Evolutionary conservation across 2,888 invertebrate genomes (phyloP), one percentile per base, ranked within the genome.

Genomic region (Hoplodrina ambigua): DNA sequence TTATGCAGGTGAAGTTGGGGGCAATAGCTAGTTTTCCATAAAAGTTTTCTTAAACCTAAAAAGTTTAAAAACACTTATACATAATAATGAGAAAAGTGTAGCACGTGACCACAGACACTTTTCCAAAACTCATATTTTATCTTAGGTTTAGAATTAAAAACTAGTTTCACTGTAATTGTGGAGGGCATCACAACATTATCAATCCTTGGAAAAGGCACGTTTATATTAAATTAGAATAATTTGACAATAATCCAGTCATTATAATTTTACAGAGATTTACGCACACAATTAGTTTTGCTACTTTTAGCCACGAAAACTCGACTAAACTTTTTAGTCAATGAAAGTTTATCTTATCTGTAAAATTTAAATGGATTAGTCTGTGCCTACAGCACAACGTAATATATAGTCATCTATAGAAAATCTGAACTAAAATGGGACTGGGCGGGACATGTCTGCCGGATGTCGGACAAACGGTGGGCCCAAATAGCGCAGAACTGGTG

Each of bases 121-220:
- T 44, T 41, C 8, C n/a, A n/a, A 61, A 78, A 58, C 20, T 72
- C 17, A 59, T 58, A 56, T 57, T 80, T 68, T 25, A 63, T 63
- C 61, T 61, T 33, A 20, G 25, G 25, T 8, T 56, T n/a, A 20
- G 61, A 65, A 61, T 75, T 49, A 59, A 0, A 67, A 64, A 57
- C 33, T 76, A 63, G 46, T 67, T 79, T 62, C 17, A 41, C 44
- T 55, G 53, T 50, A 17, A 54, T 59, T 55, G 78, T 50, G 13
- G 11, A 6, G 67, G 77, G 60, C 59, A 57, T 33, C 37, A 56
- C 33, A 64, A 53, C 77, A 59, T 61, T 63, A 65, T 62, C 41
- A 52, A 55, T 8, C 17, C 56, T 60, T 53, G 25, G 17, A 13
- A 78, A 73, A 68, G 79, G 57, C 71, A 69, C 58, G 64, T 70